Evolutionary conservation across 2,797 vertebrate genomes (phyloP).

Genomic region (Tauraco hartlaubi): DNA sequence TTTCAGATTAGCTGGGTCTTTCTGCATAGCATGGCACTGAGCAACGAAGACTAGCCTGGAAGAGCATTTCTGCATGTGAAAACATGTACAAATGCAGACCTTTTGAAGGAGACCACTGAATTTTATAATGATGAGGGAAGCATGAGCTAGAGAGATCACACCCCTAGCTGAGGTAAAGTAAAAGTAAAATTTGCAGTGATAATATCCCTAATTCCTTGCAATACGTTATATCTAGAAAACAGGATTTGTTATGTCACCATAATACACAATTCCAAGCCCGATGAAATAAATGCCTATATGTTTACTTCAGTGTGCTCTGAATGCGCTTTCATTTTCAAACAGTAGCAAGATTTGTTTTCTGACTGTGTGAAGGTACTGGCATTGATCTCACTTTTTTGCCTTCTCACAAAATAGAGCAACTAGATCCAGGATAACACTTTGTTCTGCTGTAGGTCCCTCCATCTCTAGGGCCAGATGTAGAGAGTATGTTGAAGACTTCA

Average conservation of each 20-base stretch:
- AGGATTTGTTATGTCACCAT: background rate
- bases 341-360: background rate
- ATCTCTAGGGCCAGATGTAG: background rate
- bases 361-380: background rate
- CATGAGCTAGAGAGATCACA: background rate
- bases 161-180: background rate
- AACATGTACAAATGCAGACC: background rate
- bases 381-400: background rate
- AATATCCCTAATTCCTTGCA: background rate
- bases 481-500: background rate
- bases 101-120: background rate
- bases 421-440: background rate
- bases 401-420: background rate
- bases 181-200: background rate
- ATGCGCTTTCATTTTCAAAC: background rate
- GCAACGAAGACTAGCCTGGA: background rate
- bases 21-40: background rate
- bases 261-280: background rate
- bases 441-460: background rate
- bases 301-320: background rate
- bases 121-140: background rate
- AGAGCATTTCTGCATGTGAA: conserved; percentile 6
- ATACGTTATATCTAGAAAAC: background rate
- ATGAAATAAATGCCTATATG: background rate
- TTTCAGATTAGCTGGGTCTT: conserved; percentile 47